Conservation (phyloP, 1,140 invertebrate species). For the Orussus abietinus region DNA sequence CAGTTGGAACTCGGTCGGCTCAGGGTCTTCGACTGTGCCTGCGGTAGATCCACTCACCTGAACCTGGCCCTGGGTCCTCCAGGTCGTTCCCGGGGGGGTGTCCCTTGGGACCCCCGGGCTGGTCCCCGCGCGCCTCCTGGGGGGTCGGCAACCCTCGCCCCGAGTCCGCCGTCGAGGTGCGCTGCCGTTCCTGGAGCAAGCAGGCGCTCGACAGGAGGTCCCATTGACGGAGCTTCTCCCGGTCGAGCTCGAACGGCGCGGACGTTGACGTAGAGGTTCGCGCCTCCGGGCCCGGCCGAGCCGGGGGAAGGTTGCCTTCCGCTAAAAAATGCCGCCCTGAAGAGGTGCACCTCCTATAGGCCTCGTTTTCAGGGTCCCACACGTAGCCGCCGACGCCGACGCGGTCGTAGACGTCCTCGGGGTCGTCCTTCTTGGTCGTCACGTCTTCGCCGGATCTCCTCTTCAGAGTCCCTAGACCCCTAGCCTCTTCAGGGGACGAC, state of each 20-base stretch:
- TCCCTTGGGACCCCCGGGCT: constrained; percentile 14
- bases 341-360: constrained; percentile 25
- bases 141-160: constrained; percentile 42
- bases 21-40: no score
- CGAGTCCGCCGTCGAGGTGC: constrained; percentile 39
- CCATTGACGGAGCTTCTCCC: constrained; percentile 82
- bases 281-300: constrained; percentile 11
- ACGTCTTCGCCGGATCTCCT: constrained; percentile 27
- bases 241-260: constrained; percentile 68
- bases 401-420: constrained; percentile 12
- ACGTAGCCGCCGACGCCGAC: constrained; percentile 44
- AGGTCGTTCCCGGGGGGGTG: not conserved
- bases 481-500: constrained; percentile 17
- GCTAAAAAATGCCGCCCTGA: constrained; percentile 54
- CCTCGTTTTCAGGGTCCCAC: constrained; percentile 50
- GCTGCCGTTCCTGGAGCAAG: constrained; percentile 52
- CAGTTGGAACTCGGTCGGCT: no score
- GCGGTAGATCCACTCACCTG: no score
- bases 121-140: constrained; percentile 9
- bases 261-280: constrained; percentile 26
- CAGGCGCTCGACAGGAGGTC: constrained; percentile 78
- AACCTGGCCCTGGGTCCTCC: no score
- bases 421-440: constrained; percentile 20
- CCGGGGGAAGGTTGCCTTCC: constrained; percentile 53
- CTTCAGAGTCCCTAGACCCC: constrained; percentile 24